Percentiles rank a stretch among this genome's conserved stretches.
Conservation (phyloP, 2,888 invertebrate species). For the Scaptodrosophila latifasciaeformis region DNA sequence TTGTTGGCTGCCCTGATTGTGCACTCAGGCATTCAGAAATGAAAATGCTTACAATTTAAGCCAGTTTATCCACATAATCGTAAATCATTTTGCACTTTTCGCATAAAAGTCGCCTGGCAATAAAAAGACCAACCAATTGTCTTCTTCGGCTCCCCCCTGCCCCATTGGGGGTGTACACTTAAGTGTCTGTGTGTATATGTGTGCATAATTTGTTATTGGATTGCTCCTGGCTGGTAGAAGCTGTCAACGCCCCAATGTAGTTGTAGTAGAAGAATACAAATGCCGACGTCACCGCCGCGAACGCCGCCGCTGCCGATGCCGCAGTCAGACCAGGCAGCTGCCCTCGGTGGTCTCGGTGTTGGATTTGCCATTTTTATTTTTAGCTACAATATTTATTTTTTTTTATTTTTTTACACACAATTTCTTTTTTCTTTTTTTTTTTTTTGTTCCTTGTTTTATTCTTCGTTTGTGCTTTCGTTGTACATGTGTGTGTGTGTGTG, state of each 20-base stretch:
- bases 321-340: no score
- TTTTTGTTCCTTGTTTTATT: background rate
- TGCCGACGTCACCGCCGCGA: no score
- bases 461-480: conserved; percentile 6
- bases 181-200: no score
- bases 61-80: conserved; percentile 70
- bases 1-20: conserved; percentile 22
- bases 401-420: background rate
- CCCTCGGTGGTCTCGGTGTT: no score
- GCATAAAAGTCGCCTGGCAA: conserved; percentile 59
- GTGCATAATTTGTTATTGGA: conserved; percentile 64
- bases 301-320: conserved; percentile 26
- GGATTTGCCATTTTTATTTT: no score
- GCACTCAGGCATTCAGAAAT: conserved; percentile 65
- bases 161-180: no score
- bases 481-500: conserved; percentile 29
- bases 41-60: conserved; percentile 66
- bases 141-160: conserved; percentile 50
- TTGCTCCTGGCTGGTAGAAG: conserved; percentile 26
- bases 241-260: background rate
- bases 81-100: conserved; percentile 69
- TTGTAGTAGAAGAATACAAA: no score
- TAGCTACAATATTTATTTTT: no score
- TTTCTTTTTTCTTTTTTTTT: background rate
- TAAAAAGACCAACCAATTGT: conserved; percentile 63